A percentile compares a stretch with the other conserved stretches of the same genome.
Evolutionary conservation across 2,113 vertebrate genomes (phyloP).

Genomic region (Burhinus oedicnemus): DNA sequence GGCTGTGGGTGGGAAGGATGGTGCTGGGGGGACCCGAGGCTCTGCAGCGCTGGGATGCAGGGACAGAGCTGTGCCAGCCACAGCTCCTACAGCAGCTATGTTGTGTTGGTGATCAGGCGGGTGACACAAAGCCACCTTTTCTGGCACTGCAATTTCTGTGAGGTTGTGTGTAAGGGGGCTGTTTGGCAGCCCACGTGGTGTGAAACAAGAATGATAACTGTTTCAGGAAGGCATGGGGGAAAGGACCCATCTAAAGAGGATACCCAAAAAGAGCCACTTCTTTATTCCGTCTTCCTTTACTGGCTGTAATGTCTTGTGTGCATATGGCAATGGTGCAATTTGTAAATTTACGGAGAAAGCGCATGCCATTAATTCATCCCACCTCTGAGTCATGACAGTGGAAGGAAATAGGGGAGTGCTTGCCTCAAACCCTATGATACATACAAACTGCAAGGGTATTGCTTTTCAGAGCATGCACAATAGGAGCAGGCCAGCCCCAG

Average conservation of each 20-base stretch:
- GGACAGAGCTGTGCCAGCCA: neutral
- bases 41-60: neutral
- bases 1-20: neutral
- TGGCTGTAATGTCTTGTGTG: neutral
- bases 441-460: neutral
- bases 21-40: neutral
- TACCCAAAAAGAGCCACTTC: neutral
- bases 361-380: neutral
- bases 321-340: neutral
- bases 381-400: neutral
- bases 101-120: neutral
- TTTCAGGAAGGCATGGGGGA: neutral
- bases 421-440: neutral
- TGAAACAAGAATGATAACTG: neutral
- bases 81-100: neutral
- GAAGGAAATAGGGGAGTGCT: neutral
- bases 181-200: rapidly evolving
- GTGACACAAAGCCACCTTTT: neutral
- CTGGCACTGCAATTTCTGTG: neutral
- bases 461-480: neutral
- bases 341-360: neutral
- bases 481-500: neutral
- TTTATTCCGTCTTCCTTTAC: neutral
- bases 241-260: neutral
- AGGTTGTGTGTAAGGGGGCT: neutral